Conservation (phyloP, 2,113 vertebrate species). For the Hirundichthys speculiger region DNA sequence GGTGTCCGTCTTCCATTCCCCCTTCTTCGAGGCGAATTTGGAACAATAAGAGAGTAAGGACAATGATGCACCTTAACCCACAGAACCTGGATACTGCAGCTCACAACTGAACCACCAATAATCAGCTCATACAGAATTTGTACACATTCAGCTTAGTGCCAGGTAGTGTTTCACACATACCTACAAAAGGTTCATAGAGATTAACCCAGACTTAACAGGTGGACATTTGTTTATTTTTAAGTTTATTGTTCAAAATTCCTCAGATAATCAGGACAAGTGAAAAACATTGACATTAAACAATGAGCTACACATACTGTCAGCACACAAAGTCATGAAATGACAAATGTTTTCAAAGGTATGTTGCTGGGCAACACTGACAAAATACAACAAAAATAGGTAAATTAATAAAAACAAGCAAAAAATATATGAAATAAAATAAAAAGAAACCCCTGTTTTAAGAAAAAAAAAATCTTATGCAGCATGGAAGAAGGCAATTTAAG, state of each 20-base stretch:
- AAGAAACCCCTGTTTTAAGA: no score
- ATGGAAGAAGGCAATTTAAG: neutral
- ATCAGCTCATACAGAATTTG: conserved; percentile 29
- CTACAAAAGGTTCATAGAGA: conserved; percentile 18
- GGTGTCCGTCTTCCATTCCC: conserved; percentile 90
- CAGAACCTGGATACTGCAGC: conserved; percentile 58
- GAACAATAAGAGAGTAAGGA: conserved; percentile 87
- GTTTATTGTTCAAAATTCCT: conserved; percentile 19
- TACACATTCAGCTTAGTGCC: conserved; percentile 25
- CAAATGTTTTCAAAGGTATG: conserved; percentile 25
- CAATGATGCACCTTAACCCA: conserved; percentile 59
- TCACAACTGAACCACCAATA: conserved; percentile 49
- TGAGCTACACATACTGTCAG: conserved; percentile 23
- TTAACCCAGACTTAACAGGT: conserved; percentile 10
- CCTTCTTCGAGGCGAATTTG: conserved; percentile 89
- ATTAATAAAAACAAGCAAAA: conserved; percentile 1
- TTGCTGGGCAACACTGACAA: conserved; percentile 35
- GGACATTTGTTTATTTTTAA: conserved; percentile 12
- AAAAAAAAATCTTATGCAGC: neutral
- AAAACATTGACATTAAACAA: conserved; percentile 31
- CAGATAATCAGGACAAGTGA: conserved; percentile 19
- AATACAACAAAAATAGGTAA: no score
- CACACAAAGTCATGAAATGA: conserved; percentile 34
- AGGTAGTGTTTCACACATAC: conserved; percentile 11
- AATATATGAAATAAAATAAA: neutral